Percentiles rank a stretch among this genome's conserved stretches.
Evolutionary conservation across 2,888 invertebrate species (phyloP).

Genomic region (Zygaena filipendulae): DNA sequence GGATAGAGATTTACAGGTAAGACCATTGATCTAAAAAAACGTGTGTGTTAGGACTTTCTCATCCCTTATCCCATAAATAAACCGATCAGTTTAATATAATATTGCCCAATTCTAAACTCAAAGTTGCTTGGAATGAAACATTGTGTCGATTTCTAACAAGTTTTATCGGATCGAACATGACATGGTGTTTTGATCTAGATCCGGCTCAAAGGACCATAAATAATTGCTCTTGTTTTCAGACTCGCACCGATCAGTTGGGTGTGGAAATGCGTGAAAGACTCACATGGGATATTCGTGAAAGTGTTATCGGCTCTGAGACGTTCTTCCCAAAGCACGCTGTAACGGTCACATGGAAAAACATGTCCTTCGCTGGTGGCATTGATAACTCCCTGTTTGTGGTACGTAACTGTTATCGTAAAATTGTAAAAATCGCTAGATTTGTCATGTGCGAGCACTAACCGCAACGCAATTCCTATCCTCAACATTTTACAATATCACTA

Average conservation of each 20-base stretch:
- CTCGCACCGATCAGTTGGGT: constrained; percentile 84
- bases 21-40: constrained; percentile 3
- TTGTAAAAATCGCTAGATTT: too few species aligned
- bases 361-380: constrained; percentile 91
- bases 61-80: background rate
- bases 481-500: background rate
- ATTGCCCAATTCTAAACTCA: too few species aligned
- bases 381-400: constrained; percentile 80
- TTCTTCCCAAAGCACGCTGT: constrained; percentile 92
- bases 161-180: too few species aligned
- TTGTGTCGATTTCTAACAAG: too few species aligned
- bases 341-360: constrained; percentile 96
- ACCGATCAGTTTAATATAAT: too few species aligned
- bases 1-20: constrained; percentile 60
- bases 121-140: too few species aligned
- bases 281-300: constrained; percentile 89
- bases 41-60: too few species aligned
- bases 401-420: too few species aligned
- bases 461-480: background rate
- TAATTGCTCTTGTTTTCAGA: too few species aligned
- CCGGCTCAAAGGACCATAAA: too few species aligned
- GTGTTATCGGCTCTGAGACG: constrained; percentile 90
- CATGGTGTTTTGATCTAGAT: too few species aligned
- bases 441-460: too few species aligned
- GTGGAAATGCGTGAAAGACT: constrained; percentile 87